Conservation (phyloP, 2,797 vertebrate species). For the Anguilla megastoma region DNA sequence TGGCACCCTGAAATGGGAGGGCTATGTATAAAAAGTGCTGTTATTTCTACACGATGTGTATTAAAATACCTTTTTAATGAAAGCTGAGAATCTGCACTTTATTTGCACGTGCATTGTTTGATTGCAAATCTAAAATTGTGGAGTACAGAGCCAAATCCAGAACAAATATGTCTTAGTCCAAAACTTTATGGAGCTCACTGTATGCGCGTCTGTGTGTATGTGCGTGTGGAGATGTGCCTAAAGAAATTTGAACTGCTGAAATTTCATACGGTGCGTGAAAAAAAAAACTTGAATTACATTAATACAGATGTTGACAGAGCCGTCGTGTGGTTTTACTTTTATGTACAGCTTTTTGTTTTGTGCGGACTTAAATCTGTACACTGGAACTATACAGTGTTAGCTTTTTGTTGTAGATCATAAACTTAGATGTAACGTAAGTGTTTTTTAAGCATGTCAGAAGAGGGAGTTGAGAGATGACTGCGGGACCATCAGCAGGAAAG, state of each 20-base stretch:
- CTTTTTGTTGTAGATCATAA: conserved; percentile 1
- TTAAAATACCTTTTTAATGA: too few relatives aligned
- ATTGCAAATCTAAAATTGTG: too few relatives aligned
- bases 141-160: too few relatives aligned
- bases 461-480: neutral
- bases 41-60: too few relatives aligned
- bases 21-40: too few relatives aligned
- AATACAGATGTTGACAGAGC: neutral
- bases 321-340: neutral
- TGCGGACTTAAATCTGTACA: conserved; percentile 16
- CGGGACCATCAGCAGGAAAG: neutral
- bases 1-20: too few relatives aligned
- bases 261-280: neutral
- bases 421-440: neutral
- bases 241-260: neutral
- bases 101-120: too few relatives aligned
- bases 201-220: neutral
- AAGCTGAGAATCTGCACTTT: too few relatives aligned
- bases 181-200: neutral
- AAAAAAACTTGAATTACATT: conserved; percentile 14
- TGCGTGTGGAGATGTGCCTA: neutral
- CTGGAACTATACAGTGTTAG: conserved; percentile 1
- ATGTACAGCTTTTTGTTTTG: conserved; percentile 20
- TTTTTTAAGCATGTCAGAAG: neutral
- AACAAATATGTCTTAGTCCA: too few relatives aligned